Conservation (phyloP, 2,797 vertebrate species). For the Protosalanx chinensis region DNA sequence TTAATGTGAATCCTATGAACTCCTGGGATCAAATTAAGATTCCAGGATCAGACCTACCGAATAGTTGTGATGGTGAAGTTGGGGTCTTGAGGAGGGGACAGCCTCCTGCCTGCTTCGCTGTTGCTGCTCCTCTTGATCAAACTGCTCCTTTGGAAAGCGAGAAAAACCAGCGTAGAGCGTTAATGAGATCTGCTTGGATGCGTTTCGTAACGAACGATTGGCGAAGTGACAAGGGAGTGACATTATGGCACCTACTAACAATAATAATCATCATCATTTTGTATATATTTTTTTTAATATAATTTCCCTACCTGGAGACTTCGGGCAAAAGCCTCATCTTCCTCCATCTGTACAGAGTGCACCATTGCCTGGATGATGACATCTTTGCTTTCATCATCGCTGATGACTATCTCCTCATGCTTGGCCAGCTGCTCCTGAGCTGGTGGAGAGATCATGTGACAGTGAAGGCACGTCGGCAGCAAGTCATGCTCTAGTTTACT, state of each 20-base stretch:
- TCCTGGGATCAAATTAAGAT: too few species aligned
- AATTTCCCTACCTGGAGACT: conserved; percentile 67
- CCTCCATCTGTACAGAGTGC: conserved; percentile 65
- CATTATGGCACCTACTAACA: too few species aligned
- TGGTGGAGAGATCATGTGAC: neutral
- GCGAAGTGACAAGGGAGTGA: too few species aligned
- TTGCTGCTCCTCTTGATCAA: conserved; percentile 66
- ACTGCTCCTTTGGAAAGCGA: conserved; percentile 62
- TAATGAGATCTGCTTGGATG: neutral
- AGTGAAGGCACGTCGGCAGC: neutral
- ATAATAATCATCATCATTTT: neutral
- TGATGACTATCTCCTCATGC: conserved; percentile 62
- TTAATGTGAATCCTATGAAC: too few species aligned
- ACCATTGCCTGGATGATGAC: conserved; percentile 43
- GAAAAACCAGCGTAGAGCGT: neutral
- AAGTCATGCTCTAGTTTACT: neutral
- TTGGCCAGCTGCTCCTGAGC: conserved; percentile 8
- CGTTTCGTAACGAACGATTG: neutral
- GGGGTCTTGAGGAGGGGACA: conserved; percentile 17
- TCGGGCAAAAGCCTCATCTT: conserved; percentile 71
- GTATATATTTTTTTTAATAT: too few species aligned
- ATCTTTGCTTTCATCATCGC: conserved; percentile 64
- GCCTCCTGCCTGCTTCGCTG: conserved; percentile 27
- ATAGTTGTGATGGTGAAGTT: conserved; percentile 29
- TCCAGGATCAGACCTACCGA: conserved; percentile 28